Evolutionary conservation across 1,140 invertebrate genomes (phyloP).

Genomic region (Bombus vancouverensis): DNA sequence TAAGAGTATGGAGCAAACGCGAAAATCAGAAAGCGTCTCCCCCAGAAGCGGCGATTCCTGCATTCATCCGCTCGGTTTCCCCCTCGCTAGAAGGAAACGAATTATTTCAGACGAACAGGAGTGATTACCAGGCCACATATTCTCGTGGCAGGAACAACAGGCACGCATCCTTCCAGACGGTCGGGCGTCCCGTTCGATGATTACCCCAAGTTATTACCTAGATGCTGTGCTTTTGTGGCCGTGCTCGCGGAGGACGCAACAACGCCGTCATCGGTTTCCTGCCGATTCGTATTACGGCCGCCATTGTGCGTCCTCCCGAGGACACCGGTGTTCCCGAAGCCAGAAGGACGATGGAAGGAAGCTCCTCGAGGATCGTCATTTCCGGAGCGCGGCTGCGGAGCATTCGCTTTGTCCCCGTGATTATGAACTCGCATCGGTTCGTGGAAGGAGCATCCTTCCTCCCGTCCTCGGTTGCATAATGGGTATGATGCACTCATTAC

Average conservation of each 20-base stretch:
- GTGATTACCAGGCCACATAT: constrained; percentile 32
- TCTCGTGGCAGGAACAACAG: constrained; percentile 25
- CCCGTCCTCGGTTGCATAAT: constrained; percentile 49
- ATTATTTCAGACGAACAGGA: constrained; percentile 41
- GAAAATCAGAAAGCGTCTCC: not conserved
- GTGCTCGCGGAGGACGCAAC: constrained; percentile 47
- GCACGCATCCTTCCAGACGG: constrained; percentile 36
- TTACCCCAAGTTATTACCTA: constrained; percentile 78
- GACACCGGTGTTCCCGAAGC: constrained; percentile 6
- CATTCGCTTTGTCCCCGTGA: constrained; percentile 60
- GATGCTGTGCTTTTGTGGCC: constrained; percentile 74
- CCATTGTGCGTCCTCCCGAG: constrained; percentile 49
- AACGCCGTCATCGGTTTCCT: constrained; percentile 58
- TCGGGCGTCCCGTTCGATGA: constrained; percentile 69
- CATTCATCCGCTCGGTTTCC: not conserved
- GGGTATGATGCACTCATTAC: constrained; percentile 55
- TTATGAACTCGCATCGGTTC: constrained; percentile 65
- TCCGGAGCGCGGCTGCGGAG: constrained; percentile 54
- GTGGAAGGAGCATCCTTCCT: constrained; percentile 45
- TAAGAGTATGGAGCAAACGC: too few species aligned
- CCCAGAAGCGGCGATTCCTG: too few species aligned
- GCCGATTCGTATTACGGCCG: constrained; percentile 53
- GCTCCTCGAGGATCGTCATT: constrained; percentile 64
- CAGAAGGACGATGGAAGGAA: constrained; percentile 45
- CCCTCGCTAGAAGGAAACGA: constrained; percentile 25